Conservation (phyloP, 2,113 vertebrate species). For the Anas platyrhynchos region DNA sequence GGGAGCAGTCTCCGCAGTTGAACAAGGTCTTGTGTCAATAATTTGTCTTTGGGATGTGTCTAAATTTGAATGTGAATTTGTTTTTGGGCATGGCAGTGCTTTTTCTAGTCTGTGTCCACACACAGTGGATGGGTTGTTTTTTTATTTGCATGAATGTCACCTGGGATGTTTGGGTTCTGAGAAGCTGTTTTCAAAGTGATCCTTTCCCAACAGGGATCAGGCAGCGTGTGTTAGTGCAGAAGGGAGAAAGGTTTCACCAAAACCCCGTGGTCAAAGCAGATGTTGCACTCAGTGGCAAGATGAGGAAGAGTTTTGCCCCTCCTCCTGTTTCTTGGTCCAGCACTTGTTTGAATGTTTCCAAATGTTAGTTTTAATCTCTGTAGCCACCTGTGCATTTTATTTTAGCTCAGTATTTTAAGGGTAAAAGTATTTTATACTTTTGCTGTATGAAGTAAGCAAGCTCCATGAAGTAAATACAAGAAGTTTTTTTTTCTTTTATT, state of each 20-base stretch:
- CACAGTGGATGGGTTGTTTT: background rate
- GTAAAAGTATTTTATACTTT: background rate
- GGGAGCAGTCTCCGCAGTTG: background rate
- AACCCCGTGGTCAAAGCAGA: background rate
- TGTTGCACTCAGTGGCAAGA: fast-evolving
- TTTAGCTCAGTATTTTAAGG: background rate
- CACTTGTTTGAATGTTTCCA: background rate
- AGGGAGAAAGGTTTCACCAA: background rate
- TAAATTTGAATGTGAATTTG: background rate
- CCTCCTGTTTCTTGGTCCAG: background rate
- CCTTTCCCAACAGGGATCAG: background rate
- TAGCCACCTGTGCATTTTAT: background rate
- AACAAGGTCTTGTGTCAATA: background rate
- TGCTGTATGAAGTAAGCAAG: background rate
- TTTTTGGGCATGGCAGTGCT: background rate
- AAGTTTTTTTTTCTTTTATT: background rate
- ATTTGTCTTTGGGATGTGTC: background rate
- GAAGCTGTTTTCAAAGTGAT: background rate
- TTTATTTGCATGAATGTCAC: background rate
- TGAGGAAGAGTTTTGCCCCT: background rate
- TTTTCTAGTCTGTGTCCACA: background rate
- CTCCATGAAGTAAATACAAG: background rate
- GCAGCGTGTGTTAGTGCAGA: background rate
- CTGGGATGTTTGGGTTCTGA: background rate
- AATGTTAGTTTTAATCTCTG: background rate